phyloP scores from a whole-genome alignment of 2,113 vertebrate species.

The Hyperopisus bebe region DNA sequence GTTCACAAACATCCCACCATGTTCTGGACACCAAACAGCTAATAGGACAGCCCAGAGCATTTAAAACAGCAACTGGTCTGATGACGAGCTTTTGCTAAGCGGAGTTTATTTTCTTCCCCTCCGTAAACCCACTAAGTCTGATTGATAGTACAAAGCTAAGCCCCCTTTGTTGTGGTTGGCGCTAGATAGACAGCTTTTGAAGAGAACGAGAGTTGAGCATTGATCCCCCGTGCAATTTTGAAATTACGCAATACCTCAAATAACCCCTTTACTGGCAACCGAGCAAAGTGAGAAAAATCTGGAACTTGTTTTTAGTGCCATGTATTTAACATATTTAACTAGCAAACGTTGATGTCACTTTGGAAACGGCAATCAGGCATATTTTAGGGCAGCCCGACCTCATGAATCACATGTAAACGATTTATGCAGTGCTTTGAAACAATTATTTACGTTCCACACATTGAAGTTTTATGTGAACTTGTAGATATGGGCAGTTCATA shows the following conservation, averaged over 20 bases:
- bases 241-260: neutral
- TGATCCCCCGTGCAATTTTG: conserved; percentile 6
- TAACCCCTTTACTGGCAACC: neutral
- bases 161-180: neutral
- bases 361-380: neutral
- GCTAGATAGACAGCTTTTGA: neutral
- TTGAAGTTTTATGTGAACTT: neutral
- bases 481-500: neutral
- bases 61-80: neutral
- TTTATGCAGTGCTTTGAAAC: neutral
- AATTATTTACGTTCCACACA: neutral
- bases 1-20: neutral
- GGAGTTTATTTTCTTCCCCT: neutral
- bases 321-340: neutral
- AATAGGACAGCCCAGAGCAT: too few relatives aligned
- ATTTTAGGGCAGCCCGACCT: neutral
- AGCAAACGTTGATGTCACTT: neutral
- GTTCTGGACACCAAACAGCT: neutral
- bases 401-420: neutral
- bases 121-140: neutral
- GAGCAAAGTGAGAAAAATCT: neutral
- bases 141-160: conserved; percentile 8
- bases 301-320: neutral
- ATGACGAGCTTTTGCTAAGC: neutral
- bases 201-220: neutral